These are phyloP conservation scores for Corydoras maculifer DNA, from an alignment of 2,113 vertebrate genomes.

Conservation along the genomic window DNA sequence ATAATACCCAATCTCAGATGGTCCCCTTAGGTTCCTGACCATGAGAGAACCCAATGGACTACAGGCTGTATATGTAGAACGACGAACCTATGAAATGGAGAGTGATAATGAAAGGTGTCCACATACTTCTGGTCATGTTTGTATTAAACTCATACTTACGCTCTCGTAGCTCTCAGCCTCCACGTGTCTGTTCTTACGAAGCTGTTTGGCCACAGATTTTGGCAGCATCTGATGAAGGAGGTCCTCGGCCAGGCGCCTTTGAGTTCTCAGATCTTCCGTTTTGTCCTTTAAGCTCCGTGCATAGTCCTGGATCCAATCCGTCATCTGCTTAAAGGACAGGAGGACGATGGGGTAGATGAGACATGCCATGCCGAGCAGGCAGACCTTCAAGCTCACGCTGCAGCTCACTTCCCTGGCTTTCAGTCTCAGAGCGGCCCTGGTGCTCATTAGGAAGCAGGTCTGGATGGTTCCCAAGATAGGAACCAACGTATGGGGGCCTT, in stretches of 20 bases:
- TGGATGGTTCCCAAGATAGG: slow-evolving; percentile 36
- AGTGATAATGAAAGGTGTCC: too few species aligned
- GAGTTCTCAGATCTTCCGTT: slow-evolving; percentile 70
- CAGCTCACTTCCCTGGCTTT: slow-evolving; percentile 65
- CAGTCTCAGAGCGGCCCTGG: slow-evolving; percentile 51
- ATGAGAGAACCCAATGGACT: too few species aligned
- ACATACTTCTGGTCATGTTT: too few species aligned
- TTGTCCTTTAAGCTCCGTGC: slow-evolving; percentile 68
- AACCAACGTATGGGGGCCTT: slow-evolving; percentile 13
- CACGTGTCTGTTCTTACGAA: slow-evolving; percentile 70
- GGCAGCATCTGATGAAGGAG: slow-evolving; percentile 87
- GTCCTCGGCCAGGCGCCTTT: slow-evolving; percentile 74
- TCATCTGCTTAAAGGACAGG: slow-evolving; percentile 81
- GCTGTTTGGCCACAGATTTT: slow-evolving; percentile 79
- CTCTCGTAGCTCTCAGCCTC: slow-evolving; percentile 85
- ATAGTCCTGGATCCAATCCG: slow-evolving; percentile 76
- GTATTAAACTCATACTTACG: slow-evolving; percentile 50
- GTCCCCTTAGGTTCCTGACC: too few species aligned
- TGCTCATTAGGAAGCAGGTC: slow-evolving; percentile 60
- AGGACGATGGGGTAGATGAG: slow-evolving; percentile 78
- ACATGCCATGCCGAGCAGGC: slow-evolving; percentile 64
- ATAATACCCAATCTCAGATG: too few species aligned
- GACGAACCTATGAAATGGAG: too few species aligned
- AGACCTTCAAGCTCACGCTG: slow-evolving; percentile 65
- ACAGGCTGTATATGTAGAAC: too few species aligned